phyloP scores from a whole-genome alignment of 2,888 invertebrate genomes.

The Sipha maydis region DNA sequence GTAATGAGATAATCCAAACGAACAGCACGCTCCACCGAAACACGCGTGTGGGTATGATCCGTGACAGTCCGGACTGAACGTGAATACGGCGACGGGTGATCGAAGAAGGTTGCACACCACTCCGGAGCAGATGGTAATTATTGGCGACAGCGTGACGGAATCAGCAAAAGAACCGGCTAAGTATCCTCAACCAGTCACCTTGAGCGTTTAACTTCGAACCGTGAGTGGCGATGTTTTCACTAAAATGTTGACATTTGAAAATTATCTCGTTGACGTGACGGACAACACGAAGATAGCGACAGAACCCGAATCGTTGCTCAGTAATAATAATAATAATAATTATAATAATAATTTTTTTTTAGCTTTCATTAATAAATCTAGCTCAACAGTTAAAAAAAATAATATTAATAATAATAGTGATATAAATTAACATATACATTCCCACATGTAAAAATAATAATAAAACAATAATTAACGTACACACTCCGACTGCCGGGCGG shows the following conservation, averaged over 20 bases:
- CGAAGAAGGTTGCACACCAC: too few species aligned
- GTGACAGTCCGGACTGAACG: too few species aligned
- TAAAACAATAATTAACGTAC: constrained; percentile 17
- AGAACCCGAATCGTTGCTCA: constrained; percentile 1
- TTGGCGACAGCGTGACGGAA: not conserved
- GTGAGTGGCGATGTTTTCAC: constrained; percentile 9
- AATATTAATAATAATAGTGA: constrained; percentile 18
- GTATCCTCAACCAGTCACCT: not conserved
- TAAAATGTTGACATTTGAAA: constrained; percentile 19
- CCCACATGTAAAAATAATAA: constrained; percentile 24
- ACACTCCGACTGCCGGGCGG: not conserved
- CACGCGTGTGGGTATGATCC: too few species aligned
- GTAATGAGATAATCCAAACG: too few species aligned
- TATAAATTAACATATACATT: not conserved
- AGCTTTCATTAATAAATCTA: too few species aligned
- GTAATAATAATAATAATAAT: constrained; percentile 30
- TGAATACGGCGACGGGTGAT: too few species aligned
- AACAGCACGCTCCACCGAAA: too few species aligned
- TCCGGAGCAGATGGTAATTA: not conserved
- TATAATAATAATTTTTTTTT: constrained; percentile 27
- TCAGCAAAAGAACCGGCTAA: not conserved
- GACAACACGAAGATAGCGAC: not conserved
- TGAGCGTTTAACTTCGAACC: not conserved
- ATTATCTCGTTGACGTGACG: constrained; percentile 23
- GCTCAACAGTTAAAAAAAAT: constrained; percentile 12